These are phyloP conservation scores for Miniopterus natalensis DNA, from an alignment of 2,113 vertebrate genomes.

Conservation along the genomic window DNA sequence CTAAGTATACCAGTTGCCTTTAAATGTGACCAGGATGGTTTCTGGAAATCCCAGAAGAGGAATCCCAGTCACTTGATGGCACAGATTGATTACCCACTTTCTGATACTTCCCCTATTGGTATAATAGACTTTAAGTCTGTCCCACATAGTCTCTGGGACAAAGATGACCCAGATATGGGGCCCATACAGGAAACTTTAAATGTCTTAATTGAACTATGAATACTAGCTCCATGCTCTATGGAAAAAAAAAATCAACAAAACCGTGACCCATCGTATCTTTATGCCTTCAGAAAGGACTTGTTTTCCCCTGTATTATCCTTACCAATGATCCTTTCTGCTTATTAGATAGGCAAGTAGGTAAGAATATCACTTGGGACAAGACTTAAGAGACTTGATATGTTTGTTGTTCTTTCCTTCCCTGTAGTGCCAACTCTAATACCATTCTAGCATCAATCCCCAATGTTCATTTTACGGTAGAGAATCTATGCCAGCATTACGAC, in stretches of 20 bases:
- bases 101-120: not conserved
- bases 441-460: not conserved
- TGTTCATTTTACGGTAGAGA: not conserved
- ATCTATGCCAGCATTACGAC: not conserved
- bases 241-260: not conserved
- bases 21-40: not conserved
- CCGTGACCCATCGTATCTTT: not conserved
- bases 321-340: not conserved
- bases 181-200: not conserved
- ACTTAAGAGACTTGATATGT: not conserved
- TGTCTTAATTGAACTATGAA: slow-evolving; percentile 1
- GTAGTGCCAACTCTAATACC: not conserved
- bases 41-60: slow-evolving; percentile 2
- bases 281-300: not conserved
- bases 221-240: not conserved
- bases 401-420: not conserved
- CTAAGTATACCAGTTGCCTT: not conserved
- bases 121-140: not conserved
- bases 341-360: not conserved
- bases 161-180: not conserved
- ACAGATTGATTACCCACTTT: not conserved
- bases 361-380: not conserved
- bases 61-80: not conserved
- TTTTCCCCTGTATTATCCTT: not conserved
- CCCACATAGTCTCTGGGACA: not conserved